phyloP scores from a whole-genome alignment of 2,888 invertebrate species.

The Anoncus sp. region DNA sequence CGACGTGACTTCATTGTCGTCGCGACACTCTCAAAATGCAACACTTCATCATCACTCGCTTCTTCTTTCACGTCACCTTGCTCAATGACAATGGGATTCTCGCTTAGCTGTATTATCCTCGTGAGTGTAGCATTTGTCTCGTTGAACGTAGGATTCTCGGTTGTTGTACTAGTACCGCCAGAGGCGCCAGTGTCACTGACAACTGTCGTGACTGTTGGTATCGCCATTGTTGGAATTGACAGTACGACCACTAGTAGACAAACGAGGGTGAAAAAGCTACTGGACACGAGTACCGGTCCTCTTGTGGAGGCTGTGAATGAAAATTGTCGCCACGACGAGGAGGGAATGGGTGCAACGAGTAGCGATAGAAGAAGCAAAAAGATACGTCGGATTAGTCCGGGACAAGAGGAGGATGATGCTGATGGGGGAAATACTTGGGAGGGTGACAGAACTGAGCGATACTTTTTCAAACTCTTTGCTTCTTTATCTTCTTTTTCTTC shows the following conservation, averaged over 20 bases:
- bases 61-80: background rate
- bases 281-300: constrained; percentile 48
- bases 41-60: constrained; percentile 13
- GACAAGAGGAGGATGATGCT: constrained; percentile 12
- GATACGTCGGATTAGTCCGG: constrained; percentile 33
- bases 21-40: constrained; percentile 42
- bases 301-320: constrained; percentile 28
- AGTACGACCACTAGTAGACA: constrained; percentile 58
- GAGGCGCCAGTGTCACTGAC: constrained; percentile 27
- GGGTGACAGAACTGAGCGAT: constrained; percentile 12
- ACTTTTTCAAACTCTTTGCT: background rate
- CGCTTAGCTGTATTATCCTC: constrained; percentile 24
- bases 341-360: constrained; percentile 16
- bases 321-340: constrained; percentile 21
- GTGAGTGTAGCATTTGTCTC: constrained; percentile 33
- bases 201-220: constrained; percentile 45
- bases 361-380: constrained; percentile 34
- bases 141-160: constrained; percentile 6
- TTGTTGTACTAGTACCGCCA: constrained; percentile 31
- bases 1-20: constrained; percentile 29
- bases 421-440: constrained; percentile 19
- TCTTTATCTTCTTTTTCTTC: background rate
- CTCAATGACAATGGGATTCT: constrained; percentile 15
- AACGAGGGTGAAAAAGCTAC: constrained; percentile 60
- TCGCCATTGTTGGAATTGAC: constrained; percentile 54